Base-by-base conservation (phyloP, 1,140 invertebrate genomes). In the Drusus annulatus region DNA sequence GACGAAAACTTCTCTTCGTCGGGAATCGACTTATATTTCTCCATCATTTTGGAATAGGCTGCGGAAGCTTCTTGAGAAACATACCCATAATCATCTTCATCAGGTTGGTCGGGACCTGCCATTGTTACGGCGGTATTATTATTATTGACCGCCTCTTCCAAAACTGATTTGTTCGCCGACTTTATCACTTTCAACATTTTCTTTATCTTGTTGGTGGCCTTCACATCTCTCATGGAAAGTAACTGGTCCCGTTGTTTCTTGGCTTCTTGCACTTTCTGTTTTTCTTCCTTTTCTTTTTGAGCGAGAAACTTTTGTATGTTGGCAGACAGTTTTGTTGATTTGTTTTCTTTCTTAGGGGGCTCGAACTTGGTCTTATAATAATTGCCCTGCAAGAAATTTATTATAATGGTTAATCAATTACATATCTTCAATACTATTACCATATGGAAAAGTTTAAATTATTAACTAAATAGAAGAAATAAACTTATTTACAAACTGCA, bases 81-180 rank as follows among this genome's bases (percentile, higher is more conserved):
- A 86, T 96, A 97, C 5, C 96, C 89, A 86, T 97, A 97, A 86
- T 97, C 96, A 90, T 97, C 96, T 86, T 96, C 95, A 85, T 97
- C 96, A 0, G 94, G 94, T 84, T 96, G 95, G n/a, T 92, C 91
- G 5, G 92, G 92, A 19, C 93, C 93, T 84, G 92, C 91, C 36
- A 93, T 88, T 0, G 94, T 95, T 36, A 95, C 91, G 56, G 93
- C 93, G 69, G 95, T 96, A 83, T 95, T 93, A 36, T 93, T 91
- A 86, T 91, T 92, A 85, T 96, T 94, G 74, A 95, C 89, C 15
- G 95, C 95, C 92, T 97, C 96, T 71, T 93, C 93, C 76, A 97
- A 88, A 3, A 95, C 95, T 7, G 95, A 94, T 86, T 97, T 96
- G 86, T 96, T 97, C 0, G 95, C 95, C 69, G 95, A 95, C 89